Percentiles rank a stretch among this genome's conserved stretches.
Conservation (phyloP, 1,140 invertebrate genomes). For the Amphibalanus amphitrite region DNA sequence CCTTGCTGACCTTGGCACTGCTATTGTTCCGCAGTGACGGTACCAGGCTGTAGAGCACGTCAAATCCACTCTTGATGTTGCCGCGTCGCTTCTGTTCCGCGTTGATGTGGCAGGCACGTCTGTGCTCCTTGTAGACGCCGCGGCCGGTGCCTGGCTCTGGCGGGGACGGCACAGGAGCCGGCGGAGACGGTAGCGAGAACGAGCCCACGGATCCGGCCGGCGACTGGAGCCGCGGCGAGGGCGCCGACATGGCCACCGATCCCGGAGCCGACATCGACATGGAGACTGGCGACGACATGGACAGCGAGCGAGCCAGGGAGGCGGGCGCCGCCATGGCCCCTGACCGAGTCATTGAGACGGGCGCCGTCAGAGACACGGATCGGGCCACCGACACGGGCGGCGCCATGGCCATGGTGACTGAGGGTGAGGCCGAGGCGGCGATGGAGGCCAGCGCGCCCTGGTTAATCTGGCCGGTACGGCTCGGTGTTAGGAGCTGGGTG, state of each 20-base stretch:
- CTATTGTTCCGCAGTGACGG: conserved; percentile 72
- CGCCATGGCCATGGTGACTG: no score
- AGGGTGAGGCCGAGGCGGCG: no score
- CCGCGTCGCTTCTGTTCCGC: conserved; percentile 94
- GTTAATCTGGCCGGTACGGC: not conserved
- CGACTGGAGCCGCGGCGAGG: not conserved
- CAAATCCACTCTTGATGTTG: conserved; percentile 95
- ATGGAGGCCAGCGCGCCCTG: not conserved
- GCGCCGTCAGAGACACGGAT: not conserved
- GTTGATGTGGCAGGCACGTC: conserved; percentile 62
- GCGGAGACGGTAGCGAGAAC: conserved; percentile 3
- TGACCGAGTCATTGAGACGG: no score
- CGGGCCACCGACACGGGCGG: no score
- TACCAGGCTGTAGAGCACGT: conserved; percentile 81
- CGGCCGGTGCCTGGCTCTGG: not conserved
- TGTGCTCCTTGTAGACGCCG: conserved; percentile 18
- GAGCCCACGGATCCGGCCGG: not conserved
- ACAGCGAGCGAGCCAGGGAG: no score
- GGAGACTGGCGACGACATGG: not conserved
- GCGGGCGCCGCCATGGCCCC: no score
- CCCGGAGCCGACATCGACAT: not conserved
- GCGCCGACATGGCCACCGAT: not conserved
- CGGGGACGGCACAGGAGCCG: not conserved
- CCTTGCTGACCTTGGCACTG: conserved; percentile 78
- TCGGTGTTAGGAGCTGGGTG: not conserved